A percentile compares a stretch with the other conserved stretches of the same genome.
Evolutionary conservation across 2,113 vertebrate genomes (phyloP).

Genomic region (Phaetusa simplex): DNA sequence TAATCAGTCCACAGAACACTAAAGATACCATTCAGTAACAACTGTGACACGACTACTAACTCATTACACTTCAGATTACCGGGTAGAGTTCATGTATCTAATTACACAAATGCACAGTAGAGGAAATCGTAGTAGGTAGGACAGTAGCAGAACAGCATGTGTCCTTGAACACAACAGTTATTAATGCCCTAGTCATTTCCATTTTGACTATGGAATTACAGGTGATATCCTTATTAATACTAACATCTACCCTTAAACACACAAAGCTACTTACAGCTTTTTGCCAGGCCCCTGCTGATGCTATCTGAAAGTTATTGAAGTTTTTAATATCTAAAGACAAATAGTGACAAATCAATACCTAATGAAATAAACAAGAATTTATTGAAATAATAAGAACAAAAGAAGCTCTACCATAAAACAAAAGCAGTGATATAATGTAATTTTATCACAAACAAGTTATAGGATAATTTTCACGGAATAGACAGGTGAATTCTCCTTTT

Average conservation of each 20-base stretch:
- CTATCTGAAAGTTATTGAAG: background rate
- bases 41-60: background rate
- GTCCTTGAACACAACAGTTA: background rate
- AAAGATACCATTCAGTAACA: background rate
- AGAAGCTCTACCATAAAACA: background rate
- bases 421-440: background rate
- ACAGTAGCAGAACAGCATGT: accelerated
- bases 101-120: background rate
- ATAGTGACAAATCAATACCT: background rate
- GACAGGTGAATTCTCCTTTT: background rate
- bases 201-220: background rate
- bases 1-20: background rate
- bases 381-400: background rate
- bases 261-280: background rate
- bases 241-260: background rate
- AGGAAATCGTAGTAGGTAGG: background rate
- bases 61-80: background rate
- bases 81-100: background rate
- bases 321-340: background rate
- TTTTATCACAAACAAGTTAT: background rate
- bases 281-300: background rate
- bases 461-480: background rate
- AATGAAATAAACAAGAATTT: background rate
- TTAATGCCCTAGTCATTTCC: background rate
- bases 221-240: background rate